phyloP scores from a whole-genome alignment of 2,113 vertebrate species.

The Zapus hudsonius region DNA sequence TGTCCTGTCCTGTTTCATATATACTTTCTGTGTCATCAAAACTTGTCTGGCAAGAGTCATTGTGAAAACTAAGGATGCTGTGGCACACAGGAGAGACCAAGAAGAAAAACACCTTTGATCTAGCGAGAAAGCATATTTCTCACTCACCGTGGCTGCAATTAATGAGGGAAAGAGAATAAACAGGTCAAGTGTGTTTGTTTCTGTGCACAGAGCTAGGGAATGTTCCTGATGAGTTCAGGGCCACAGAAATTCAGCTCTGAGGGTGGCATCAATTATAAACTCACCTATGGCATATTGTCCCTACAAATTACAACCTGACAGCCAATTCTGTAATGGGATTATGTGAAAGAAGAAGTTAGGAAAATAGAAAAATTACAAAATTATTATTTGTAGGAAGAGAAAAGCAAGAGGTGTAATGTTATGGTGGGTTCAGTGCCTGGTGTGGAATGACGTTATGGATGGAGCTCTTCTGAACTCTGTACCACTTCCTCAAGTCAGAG shows the following conservation, averaged over 20 bases:
- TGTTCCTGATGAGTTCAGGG: constrained; percentile 4
- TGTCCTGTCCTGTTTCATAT: not conserved
- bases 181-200: not conserved
- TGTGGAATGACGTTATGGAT: fast-evolving
- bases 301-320: constrained; percentile 24
- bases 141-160: constrained; percentile 32
- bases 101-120: not conserved
- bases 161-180: constrained; percentile 67
- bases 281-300: constrained; percentile 63
- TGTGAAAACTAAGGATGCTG: not conserved
- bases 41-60: not conserved
- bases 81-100: not conserved
- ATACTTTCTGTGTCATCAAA: not conserved
- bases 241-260: constrained; percentile 61
- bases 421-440: not conserved
- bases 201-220: constrained; percentile 33
- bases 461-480: not conserved
- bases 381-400: not conserved
- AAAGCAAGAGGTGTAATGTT: not conserved
- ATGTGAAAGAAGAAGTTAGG: constrained; percentile 39
- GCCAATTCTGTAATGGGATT: not conserved
- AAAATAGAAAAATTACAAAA: constrained; percentile 54
- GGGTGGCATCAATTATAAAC: constrained; percentile 46
- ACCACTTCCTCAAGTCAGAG: not conserved
- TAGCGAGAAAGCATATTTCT: not conserved